Percentiles rank a stretch among this genome's conserved stretches.
Evolutionary conservation across 2,888 invertebrate species (phyloP).

Genomic region (Dicycla oo): DNA sequence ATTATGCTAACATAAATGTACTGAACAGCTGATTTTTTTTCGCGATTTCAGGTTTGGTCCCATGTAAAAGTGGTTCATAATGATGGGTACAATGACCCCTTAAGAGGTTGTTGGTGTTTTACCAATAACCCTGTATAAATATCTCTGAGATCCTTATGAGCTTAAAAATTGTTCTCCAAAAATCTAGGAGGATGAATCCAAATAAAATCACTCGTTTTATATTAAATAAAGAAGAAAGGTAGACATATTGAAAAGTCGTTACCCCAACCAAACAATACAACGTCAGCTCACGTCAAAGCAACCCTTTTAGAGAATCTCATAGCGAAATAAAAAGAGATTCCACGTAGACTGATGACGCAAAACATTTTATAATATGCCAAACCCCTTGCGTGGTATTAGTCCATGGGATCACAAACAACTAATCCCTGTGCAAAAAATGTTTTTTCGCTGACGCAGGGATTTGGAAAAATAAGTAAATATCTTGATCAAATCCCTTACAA

Average conservation of each 20-base stretch:
- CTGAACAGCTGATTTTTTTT: too few relatives aligned
- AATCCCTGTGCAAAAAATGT: constrained; percentile 55
- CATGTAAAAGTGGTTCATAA: too few relatives aligned
- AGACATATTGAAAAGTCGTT: constrained; percentile 32
- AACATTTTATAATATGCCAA: constrained; percentile 57
- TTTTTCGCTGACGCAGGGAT: constrained; percentile 56
- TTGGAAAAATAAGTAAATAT: constrained; percentile 60
- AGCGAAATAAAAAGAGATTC: constrained; percentile 46
- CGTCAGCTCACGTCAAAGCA: constrained; percentile 36
- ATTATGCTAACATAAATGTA: too few relatives aligned
- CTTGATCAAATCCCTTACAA: constrained; percentile 63
- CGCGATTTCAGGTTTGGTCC: too few relatives aligned
- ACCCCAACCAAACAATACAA: constrained; percentile 25
- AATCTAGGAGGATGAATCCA: not conserved
- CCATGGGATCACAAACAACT: constrained; percentile 57
- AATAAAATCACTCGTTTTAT: not conserved
- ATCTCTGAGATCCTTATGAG: not conserved
- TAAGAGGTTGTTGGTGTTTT: too few relatives aligned
- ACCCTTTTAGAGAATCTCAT: constrained; percentile 36
- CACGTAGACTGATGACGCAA: constrained; percentile 55
- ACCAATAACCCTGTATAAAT: too few relatives aligned
- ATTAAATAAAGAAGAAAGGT: constrained; percentile 4
- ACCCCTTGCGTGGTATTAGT: constrained; percentile 61
- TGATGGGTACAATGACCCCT: too few relatives aligned
- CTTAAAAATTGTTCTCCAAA: not conserved